Base-by-base conservation (phyloP, 2,113 vertebrate genomes). In the Archocentrus centrarchus region DNA sequence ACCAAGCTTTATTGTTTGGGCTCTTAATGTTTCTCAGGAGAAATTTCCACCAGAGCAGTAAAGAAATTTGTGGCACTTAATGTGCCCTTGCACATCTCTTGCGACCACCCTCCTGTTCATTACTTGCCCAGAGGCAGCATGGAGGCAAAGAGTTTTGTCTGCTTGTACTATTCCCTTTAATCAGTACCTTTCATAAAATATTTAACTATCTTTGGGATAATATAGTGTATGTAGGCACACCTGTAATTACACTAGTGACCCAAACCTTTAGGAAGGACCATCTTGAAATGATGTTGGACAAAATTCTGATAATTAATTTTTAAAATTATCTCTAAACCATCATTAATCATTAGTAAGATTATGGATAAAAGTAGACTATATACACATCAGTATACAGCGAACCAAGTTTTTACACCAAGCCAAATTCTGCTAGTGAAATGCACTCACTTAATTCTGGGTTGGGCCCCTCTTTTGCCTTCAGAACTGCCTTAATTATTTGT, bases 11-110 rank as follows among this genome's bases (percentile, higher is more conserved):
- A 84, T 82, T 75, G 44, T 30, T 59, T 24, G 7, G 50, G 59
- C 24, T 66, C 22, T 57, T 73, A 78, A 79, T 59, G 68, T 59
- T 70, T 24, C 81, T 83, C 81, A 17, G 17, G 75, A 87, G 80
- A 84, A 75, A 84, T 80, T 20, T 84, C 35, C 53, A 73, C 11
- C 13, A 17, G 13, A 37, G 24, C 30, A 60, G 17, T 18, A 32
- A 10, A 9, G 77, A 70, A 68, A 58, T 59, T 30, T 22, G 64
- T 81, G 63, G 32, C 44, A 70, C 59, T 82, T 27, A 22, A 2
- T 60, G 35, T 50, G 68, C 15, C 30, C 1, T 50, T 70, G 41
- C 64, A 0, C 22, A 18, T 50, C 41, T 68, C 64, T 68, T 68
- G 22, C 44, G 44, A 47, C 44, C 13, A 11, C 64, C 39, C 64